phyloP scores from a whole-genome alignment of 2,113 vertebrate species.

The Phocoena sinus region DNA sequence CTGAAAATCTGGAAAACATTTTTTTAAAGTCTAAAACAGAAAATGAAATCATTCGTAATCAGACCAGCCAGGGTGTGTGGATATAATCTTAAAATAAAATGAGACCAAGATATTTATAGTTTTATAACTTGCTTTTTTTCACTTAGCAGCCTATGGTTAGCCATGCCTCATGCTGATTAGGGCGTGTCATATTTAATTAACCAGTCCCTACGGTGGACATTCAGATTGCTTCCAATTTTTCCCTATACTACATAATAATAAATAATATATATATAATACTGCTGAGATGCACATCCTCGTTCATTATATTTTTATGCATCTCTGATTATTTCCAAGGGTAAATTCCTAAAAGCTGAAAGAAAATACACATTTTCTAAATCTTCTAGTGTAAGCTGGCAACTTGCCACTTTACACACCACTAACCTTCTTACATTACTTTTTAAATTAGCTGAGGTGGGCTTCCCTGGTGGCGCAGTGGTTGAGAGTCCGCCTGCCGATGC shows the following conservation, averaged over 20 bases:
- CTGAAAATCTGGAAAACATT: background rate
- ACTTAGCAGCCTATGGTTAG: background rate
- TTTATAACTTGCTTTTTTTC: background rate
- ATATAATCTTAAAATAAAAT: conserved; percentile 2
- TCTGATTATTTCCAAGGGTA: background rate
- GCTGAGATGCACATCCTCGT: background rate
- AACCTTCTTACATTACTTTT: conserved; percentile 1
- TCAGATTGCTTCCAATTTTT: background rate
- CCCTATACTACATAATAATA: background rate
- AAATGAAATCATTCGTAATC: conserved; percentile 29
- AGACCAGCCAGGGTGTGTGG: background rate
- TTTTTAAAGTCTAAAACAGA: background rate
- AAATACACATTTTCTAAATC: conserved; percentile 10
- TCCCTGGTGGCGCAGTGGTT: too few species aligned
- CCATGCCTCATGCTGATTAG: background rate
- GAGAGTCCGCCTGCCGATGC: too few species aligned
- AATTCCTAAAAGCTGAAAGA: conserved; percentile 38
- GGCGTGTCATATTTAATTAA: background rate
- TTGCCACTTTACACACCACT: background rate
- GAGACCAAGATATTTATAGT: background rate
- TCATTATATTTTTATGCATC: background rate
- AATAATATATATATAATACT: background rate
- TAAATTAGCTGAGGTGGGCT: conserved; percentile 15
- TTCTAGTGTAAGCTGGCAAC: background rate
- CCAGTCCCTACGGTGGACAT: background rate